Conservation (phyloP, 2,888 invertebrate genomes). For the Choristoneura rosaceana region DNA sequence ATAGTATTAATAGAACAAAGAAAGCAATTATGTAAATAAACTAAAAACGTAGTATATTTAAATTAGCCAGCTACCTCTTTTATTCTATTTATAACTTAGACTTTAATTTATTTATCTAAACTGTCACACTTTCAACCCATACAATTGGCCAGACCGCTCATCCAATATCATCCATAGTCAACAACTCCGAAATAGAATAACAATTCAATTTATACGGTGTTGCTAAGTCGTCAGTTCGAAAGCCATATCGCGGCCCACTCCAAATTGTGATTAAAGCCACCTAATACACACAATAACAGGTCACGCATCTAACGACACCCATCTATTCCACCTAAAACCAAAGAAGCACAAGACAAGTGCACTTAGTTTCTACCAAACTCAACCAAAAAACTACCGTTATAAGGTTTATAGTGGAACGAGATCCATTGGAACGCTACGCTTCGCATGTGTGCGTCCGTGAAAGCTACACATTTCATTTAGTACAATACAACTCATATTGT, state of each 20-base stretch:
- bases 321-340: conserved; percentile 55
- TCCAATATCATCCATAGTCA: conserved; percentile 20
- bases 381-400: conserved; percentile 15
- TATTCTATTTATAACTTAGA: background rate
- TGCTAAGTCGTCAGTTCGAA: conserved; percentile 76
- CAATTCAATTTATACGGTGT: conserved; percentile 70
- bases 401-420: conserved; percentile 50
- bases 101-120: conserved; percentile 2
- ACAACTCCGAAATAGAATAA: conserved; percentile 50
- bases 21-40: no score
- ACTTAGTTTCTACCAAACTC: conserved; percentile 43
- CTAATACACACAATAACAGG: conserved; percentile 85
- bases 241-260: conserved; percentile 82
- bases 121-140: background rate
- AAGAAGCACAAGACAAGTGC: conserved; percentile 55
- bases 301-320: conserved; percentile 82
- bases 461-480: conserved; percentile 85
- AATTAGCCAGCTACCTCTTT: background rate
- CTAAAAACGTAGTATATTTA: no score
- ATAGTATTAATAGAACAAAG: no score
- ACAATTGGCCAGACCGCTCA: conserved; percentile 9
- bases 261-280: conserved; percentile 85
- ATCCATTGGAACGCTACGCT: conserved; percentile 60
- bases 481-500: conserved; percentile 82
- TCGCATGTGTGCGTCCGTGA: conserved; percentile 80